phyloP scores from a whole-genome alignment of 2,888 invertebrate species.

The Megamerina dolium region DNA sequence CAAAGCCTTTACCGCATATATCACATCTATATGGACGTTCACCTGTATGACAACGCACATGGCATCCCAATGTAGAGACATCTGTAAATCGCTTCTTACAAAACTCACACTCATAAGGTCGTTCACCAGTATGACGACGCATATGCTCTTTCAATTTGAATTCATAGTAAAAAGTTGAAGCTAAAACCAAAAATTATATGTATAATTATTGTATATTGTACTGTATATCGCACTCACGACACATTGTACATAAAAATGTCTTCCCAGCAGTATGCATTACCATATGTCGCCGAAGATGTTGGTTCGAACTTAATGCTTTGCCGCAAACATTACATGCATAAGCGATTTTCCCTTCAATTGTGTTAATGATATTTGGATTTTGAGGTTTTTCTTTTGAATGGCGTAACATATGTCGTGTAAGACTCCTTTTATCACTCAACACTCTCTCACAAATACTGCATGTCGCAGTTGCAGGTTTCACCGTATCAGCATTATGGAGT shows the following conservation, averaged over 20 bases:
- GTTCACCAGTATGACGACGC: not conserved
- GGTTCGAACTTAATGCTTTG: too few relatives aligned
- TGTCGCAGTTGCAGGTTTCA: too few relatives aligned
- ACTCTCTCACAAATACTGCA: not conserved
- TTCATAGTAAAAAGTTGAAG: constrained; percentile 2
- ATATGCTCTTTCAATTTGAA: constrained; percentile 3
- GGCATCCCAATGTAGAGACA: constrained; percentile 8
- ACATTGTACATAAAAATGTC: constrained; percentile 33
- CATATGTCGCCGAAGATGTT: constrained; percentile 33
- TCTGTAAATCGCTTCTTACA: not conserved
- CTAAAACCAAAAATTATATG: not conserved
- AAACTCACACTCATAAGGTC: not conserved
- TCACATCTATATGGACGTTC: constrained; percentile 18
- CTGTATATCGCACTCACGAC: constrained; percentile 27
- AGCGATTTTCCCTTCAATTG: too few relatives aligned
- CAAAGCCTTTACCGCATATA: constrained; percentile 19
- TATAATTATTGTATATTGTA: too few relatives aligned
- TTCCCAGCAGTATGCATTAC: constrained; percentile 38
- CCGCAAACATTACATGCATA: too few relatives aligned
- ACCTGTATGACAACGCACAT: constrained; percentile 16
- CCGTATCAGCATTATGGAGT: constrained; percentile 37
- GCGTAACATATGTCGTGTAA: too few relatives aligned
- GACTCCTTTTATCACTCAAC: not conserved
- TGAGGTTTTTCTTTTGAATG: too few relatives aligned
- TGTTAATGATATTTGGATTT: too few relatives aligned